phyloP scores from a whole-genome alignment of 2,797 vertebrate species.

The Oreochromis grahami region DNA sequence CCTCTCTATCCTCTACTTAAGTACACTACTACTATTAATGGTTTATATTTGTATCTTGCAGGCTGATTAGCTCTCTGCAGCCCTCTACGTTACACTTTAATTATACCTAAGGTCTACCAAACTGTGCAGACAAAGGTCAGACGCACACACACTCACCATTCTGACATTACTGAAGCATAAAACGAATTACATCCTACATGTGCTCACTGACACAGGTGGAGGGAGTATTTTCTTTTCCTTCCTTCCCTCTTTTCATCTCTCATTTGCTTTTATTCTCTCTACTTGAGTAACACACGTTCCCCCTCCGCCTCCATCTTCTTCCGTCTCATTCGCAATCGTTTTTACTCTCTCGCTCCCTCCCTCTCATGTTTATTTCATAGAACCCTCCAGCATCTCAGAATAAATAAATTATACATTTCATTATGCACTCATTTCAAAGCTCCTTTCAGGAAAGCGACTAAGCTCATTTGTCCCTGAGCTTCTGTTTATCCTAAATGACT shows the following conservation, averaged over 20 bases:
- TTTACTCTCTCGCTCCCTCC: neutral
- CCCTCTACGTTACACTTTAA: neutral
- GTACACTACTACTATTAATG: neutral
- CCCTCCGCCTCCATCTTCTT: neutral
- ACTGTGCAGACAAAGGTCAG: neutral
- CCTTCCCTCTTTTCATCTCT: neutral
- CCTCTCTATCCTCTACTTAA: neutral
- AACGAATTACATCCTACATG: neutral
- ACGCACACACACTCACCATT: neutral
- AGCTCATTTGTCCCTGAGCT: constrained; percentile 65
- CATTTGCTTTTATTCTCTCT: constrained; percentile 11
- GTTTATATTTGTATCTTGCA: neutral
- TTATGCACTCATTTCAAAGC: constrained; percentile 67
- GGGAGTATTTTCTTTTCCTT: neutral
- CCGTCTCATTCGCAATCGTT: constrained; percentile 3
- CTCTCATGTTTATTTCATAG: constrained; percentile 75
- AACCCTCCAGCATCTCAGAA: constrained; percentile 62
- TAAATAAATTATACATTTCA: constrained; percentile 79
- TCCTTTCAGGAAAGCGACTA: constrained; percentile 64
- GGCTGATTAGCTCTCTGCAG: neutral
- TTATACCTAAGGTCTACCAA: neutral
- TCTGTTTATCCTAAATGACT: constrained; percentile 69
- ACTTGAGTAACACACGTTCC: neutral
- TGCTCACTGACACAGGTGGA: neutral
- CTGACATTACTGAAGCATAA: neutral